phyloP scores from a whole-genome alignment of 2,113 vertebrate species.

The Antigone vipio region DNA sequence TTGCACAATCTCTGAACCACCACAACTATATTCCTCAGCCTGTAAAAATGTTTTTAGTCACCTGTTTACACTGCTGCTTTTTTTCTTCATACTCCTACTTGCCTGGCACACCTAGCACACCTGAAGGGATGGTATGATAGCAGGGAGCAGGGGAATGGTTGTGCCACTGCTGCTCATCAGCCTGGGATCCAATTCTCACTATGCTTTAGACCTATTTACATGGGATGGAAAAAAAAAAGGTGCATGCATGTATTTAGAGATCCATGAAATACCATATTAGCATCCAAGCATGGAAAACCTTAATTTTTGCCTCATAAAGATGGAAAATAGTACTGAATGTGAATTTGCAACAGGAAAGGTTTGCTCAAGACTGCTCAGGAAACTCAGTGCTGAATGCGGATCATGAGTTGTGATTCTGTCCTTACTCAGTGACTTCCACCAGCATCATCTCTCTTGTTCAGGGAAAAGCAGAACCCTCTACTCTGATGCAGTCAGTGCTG shows the following conservation, averaged over 20 bases:
- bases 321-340: not conserved
- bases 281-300: not conserved
- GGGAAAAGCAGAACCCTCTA: not conserved
- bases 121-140: not conserved
- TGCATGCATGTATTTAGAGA: not conserved
- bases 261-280: not conserved
- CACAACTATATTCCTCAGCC: not conserved
- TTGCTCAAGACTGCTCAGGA: not conserved
- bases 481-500: not conserved
- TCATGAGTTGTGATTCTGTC: not conserved
- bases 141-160: not conserved
- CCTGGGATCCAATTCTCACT: not conserved
- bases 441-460: accelerated
- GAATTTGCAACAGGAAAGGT: not conserved
- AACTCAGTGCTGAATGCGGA: not conserved
- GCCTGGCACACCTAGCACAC: not conserved
- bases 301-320: not conserved
- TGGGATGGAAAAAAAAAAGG: not conserved
- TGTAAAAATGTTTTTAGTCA: not conserved
- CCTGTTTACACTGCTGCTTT: not conserved
- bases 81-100: not conserved
- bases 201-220: not conserved
- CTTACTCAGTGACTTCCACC: not conserved
- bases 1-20: not conserved
- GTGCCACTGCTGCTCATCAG: not conserved